Evolutionary conservation across 37 sponge, comb jelly and placozoan species (phyloP).

Genomic region (Cladorhizidae sp.): DNA sequence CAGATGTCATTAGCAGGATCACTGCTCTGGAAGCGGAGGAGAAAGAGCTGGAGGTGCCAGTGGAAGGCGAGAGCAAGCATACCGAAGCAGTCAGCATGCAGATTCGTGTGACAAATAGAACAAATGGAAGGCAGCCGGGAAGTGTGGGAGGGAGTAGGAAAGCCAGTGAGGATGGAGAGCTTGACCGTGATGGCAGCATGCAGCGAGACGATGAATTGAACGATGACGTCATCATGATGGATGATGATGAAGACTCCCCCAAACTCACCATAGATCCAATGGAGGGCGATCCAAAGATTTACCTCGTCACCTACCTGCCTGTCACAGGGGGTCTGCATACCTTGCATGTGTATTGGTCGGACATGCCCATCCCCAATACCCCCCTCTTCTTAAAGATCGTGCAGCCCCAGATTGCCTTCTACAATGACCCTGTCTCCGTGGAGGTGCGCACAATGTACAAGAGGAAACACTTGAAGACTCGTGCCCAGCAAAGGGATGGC

Average conservation of each 20-base stretch:
- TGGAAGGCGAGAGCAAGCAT: background rate
- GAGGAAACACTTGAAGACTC: conserved; percentile 47
- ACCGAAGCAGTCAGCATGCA: too few species aligned
- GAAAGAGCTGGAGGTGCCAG: background rate
- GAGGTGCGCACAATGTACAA: conserved; percentile 41
- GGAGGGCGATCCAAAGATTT: conserved; percentile 16
- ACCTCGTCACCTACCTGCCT: conserved; percentile 60
- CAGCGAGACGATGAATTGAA: background rate
- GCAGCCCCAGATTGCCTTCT: conserved; percentile 1
- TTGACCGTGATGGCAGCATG: background rate
- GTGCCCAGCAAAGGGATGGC: conserved; percentile 29
- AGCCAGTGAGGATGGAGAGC: background rate
- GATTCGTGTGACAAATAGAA: too few species aligned
- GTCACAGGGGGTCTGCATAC: conserved; percentile 44
- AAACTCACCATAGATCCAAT: conserved; percentile 6
- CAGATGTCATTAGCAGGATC: background rate
- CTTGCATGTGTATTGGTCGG: conserved; percentile 44
- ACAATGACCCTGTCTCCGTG: conserved; percentile 33
- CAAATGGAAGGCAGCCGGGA: too few species aligned
- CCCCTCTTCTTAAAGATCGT: conserved; percentile 54
- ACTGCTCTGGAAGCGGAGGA: background rate
- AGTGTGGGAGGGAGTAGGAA: background rate
- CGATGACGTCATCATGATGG: background rate
- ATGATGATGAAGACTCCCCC: background rate
- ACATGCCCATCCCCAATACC: conserved; percentile 44